phyloP scores from a whole-genome alignment of 2,888 invertebrate genomes.

The Clostera curtula region DNA sequence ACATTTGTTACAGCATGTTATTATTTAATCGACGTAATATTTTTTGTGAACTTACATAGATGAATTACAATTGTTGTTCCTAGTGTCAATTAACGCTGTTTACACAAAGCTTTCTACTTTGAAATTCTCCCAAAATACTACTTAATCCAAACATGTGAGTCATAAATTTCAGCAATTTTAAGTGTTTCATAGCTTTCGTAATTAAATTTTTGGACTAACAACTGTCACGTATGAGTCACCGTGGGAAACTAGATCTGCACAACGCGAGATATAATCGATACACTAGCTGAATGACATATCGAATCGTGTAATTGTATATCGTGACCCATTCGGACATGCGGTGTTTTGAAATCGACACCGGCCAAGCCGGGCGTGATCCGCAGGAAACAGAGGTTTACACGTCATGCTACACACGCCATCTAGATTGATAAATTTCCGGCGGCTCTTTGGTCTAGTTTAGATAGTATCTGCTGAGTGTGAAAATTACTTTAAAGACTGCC shows the following conservation, averaged over 20 bases:
- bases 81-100: no score
- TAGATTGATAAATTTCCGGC: slow-evolving; percentile 40
- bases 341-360: slow-evolving; percentile 32
- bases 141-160: no score
- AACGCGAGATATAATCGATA: slow-evolving; percentile 35
- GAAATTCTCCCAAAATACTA: no score
- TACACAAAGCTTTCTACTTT: not conserved
- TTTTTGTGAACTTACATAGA: not conserved
- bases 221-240: slow-evolving; percentile 24
- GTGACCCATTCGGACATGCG: slow-evolving; percentile 30
- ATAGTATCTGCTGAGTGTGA: slow-evolving; percentile 22
- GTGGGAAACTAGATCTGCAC: slow-evolving; percentile 37
- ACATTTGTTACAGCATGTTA: slow-evolving; percentile 12
- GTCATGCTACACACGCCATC: slow-evolving; percentile 31
- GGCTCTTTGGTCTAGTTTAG: slow-evolving; percentile 16
- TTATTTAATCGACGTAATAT: slow-evolving; percentile 12
- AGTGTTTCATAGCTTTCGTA: no score
- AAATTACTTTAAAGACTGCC: slow-evolving; percentile 13
- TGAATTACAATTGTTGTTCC: not conserved
- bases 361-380: slow-evolving; percentile 19
- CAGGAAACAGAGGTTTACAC: slow-evolving; percentile 40
- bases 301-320: slow-evolving; percentile 37
- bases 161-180: no score
- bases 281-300: slow-evolving; percentile 37
- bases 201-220: not conserved